phyloP scores from a whole-genome alignment of 2,113 vertebrate species.

The Archocentrus centrarchus region DNA sequence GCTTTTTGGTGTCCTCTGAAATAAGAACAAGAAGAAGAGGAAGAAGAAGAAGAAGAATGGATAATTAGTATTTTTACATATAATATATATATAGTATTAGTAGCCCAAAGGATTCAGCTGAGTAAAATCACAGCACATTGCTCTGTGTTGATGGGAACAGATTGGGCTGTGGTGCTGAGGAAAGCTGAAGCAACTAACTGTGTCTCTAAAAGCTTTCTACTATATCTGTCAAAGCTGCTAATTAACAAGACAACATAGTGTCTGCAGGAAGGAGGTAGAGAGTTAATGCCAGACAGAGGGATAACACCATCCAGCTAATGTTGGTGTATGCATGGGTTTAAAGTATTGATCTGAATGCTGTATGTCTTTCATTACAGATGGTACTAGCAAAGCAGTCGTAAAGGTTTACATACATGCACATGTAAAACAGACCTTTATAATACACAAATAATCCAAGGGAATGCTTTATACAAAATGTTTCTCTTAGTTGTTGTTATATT shows the following conservation, averaged over 20 bases:
- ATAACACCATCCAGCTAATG: conserved; percentile 1
- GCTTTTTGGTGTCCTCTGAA: background rate
- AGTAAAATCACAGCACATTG: conserved; percentile 32
- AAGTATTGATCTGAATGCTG: conserved; percentile 2
- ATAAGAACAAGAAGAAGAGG: background rate
- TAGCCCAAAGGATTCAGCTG: conserved; percentile 12
- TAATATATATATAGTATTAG: background rate
- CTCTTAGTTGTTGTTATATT: no score
- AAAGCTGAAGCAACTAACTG: conserved; percentile 49
- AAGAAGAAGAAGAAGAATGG: background rate
- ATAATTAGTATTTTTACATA: conserved; percentile 7
- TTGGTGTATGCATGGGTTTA: background rate
- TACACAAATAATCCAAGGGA: background rate
- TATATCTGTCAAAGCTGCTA: conserved; percentile 52
- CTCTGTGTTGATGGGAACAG: conserved; percentile 53
- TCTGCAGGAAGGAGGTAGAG: conserved; percentile 4
- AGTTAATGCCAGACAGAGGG: background rate
- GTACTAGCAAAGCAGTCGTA: background rate
- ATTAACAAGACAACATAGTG: conserved; percentile 55
- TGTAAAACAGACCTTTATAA: background rate
- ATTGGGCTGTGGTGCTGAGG: conserved; percentile 46
- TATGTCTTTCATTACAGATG: conserved; percentile 14
- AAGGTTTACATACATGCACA: background rate
- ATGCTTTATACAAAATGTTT: no score
- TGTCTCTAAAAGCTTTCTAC: conserved; percentile 55